These are phyloP conservation scores for Yoshiicerus persimilis DNA, from an alignment of 1,140 invertebrate species.

Conservation along the genomic window DNA sequence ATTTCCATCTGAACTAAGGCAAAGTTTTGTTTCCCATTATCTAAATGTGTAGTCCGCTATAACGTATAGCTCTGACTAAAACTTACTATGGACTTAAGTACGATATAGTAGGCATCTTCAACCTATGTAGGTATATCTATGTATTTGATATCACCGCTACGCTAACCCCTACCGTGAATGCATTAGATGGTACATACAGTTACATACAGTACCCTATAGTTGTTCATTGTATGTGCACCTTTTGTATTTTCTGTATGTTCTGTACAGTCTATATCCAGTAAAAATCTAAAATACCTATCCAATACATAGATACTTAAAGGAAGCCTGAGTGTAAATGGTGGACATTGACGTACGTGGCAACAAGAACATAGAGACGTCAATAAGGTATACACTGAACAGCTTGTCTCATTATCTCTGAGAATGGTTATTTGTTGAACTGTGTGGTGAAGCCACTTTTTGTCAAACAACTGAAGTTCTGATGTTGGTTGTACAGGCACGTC, in stretches of 20 bases:
- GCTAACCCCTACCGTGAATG: no score
- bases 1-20: conserved; percentile 1
- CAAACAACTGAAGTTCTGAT: background rate
- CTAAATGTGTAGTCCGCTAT: background rate
- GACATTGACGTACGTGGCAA: background rate
- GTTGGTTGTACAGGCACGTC: background rate
- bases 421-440: background rate
- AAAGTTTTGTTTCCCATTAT: conserved; percentile 23
- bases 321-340: background rate
- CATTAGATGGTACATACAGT: no score
- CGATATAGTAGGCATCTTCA: background rate
- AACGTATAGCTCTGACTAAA: background rate
- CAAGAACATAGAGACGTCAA: background rate
- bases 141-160: no score
- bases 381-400: background rate
- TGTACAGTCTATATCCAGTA: background rate
- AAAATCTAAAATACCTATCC: background rate
- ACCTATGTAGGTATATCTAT: no score
- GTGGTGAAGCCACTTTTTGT: background rate
- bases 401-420: background rate
- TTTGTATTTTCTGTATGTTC: background rate
- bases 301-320: background rate
- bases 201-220: no score
- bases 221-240: background rate
- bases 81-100: background rate